phyloP scores from a whole-genome alignment of 2,113 vertebrate genomes.

The Chloropsis hardwickii region DNA sequence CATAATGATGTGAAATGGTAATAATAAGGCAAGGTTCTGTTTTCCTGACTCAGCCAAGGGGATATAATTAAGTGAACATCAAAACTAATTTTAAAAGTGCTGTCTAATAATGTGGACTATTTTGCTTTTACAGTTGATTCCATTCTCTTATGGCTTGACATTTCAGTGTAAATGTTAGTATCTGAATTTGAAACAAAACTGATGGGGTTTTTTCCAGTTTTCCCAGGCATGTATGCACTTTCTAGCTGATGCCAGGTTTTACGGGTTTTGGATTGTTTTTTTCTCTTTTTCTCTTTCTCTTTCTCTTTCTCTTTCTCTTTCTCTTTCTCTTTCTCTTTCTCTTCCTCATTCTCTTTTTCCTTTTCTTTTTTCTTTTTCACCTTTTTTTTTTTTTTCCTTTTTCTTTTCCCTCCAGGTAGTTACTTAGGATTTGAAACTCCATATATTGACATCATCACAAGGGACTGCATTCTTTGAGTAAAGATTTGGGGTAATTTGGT shows the following conservation, averaged over 20 bases:
- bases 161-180: background rate
- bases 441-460: background rate
- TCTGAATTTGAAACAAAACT: background rate
- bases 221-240: background rate
- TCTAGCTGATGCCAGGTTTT: background rate
- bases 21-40: slow-evolving; percentile 11
- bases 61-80: slow-evolving; percentile 18
- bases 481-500: background rate
- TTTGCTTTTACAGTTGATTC: slow-evolving; percentile 18
- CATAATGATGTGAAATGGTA: background rate
- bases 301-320: too few species aligned
- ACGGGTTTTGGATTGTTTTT: background rate
- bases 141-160: background rate
- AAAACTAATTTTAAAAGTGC: slow-evolving; percentile 16
- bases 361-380: too few species aligned
- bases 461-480: rapidly evolving
- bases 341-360: too few species aligned
- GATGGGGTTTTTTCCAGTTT: background rate
- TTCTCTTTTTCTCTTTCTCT: too few species aligned
- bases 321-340: too few species aligned
- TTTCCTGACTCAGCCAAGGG: slow-evolving; percentile 14
- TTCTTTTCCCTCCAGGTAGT: rapidly evolving
- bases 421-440: background rate
- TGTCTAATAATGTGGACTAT: background rate
- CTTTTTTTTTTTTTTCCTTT: too few species aligned